Percentiles rank a stretch among this genome's conserved stretches.
Evolutionary conservation across 1,140 invertebrate species (phyloP).

Genomic region (Drosophila setifemur): DNA sequence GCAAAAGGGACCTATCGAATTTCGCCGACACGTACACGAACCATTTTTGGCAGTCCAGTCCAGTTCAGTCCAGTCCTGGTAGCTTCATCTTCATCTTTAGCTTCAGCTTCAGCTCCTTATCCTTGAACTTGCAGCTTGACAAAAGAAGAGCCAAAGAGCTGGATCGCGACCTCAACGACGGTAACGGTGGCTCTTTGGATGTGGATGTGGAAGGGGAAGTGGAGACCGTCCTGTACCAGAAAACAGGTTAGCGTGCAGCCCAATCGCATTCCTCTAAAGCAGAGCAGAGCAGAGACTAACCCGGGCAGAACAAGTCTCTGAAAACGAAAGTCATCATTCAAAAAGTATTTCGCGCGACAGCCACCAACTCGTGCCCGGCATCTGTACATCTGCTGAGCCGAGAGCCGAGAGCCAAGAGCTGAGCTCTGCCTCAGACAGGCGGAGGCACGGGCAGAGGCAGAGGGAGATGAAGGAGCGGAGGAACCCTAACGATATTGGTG

Average conservation of each 20-base stretch:
- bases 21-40: conserved; percentile 50
- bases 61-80: too few relatives aligned
- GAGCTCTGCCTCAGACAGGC: too few relatives aligned
- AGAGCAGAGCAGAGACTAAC: too few relatives aligned
- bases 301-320: conserved; percentile 23
- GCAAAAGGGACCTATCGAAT: conserved; percentile 48
- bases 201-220: background rate
- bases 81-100: too few relatives aligned
- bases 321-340: conserved; percentile 62
- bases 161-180: conserved; percentile 27
- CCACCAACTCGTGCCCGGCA: conserved; percentile 34
- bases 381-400: conserved; percentile 53
- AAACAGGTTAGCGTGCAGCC: conserved; percentile 63
- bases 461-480: background rate
- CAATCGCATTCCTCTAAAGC: conserved; percentile 38
- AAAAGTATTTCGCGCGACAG: conserved; percentile 45
- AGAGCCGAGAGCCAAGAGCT: background rate
- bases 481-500: conserved; percentile 41
- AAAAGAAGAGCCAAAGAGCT: conserved; percentile 51
- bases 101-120: conserved; percentile 37
- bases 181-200: conserved; percentile 29
- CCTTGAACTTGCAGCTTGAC: conserved; percentile 72
- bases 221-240: conserved; percentile 28
- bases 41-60: conserved; percentile 34
- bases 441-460: conserved; percentile 2